Conservation (phyloP, 2,113 vertebrate species). For the Leptobrachium ailaonicum region DNA sequence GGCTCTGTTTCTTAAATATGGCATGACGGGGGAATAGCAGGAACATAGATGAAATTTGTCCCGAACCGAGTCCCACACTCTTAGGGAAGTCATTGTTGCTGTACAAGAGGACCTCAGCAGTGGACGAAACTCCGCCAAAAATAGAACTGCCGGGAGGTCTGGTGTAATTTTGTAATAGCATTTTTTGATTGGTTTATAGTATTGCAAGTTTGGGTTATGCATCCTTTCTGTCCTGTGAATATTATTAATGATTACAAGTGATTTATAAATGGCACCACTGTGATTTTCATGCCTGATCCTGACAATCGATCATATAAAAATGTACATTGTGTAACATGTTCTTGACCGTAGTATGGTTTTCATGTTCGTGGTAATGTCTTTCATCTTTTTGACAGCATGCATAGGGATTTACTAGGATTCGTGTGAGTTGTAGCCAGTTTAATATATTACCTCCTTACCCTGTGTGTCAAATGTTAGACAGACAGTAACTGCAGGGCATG, state of each 20-base stretch:
- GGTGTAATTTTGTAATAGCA: no score
- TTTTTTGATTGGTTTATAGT: not conserved
- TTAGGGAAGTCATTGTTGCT: no score
- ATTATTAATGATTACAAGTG: not conserved
- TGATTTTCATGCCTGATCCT: not conserved
- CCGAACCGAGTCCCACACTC: no score
- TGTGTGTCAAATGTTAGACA: slow-evolving; percentile 61
- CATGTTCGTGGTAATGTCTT: slow-evolving; percentile 16
- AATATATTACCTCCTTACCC: slow-evolving; percentile 57
- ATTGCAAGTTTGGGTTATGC: not conserved
- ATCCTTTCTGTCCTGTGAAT: not conserved
- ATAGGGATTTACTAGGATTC: slow-evolving; percentile 36
- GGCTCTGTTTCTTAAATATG: no score
- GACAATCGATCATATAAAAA: not conserved
- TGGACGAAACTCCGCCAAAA: no score
- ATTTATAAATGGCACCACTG: not conserved
- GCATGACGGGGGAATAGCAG: no score
- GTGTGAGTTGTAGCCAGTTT: slow-evolving; percentile 29
- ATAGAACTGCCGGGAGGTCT: no score
- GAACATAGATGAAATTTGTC: no score
- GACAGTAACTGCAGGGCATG: slow-evolving; percentile 54
- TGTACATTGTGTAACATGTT: not conserved
- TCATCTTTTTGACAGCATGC: slow-evolving; percentile 32
- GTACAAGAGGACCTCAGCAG: no score
- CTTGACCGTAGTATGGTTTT: slow-evolving; percentile 5